phyloP scores from a whole-genome alignment of 2,113 vertebrate species.

The Dissostichus mawsoni region DNA sequence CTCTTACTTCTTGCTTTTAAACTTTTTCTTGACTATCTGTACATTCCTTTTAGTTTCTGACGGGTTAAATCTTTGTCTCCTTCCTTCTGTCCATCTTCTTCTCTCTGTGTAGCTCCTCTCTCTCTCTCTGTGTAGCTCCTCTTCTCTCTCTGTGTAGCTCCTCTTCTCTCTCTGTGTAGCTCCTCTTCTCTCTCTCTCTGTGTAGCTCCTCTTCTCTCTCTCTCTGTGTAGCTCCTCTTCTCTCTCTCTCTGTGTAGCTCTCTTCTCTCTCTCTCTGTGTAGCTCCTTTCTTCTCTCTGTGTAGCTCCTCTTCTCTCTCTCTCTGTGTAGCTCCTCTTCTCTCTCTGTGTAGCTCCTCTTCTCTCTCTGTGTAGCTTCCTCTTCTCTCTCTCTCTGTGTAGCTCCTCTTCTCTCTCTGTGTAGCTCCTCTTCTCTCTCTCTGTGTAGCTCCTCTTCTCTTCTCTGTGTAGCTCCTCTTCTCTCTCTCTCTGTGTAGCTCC shows the following conservation, averaged over 20 bases:
- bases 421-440: background rate
- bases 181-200: conserved; percentile 11
- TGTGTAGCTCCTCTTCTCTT: conserved; percentile 8
- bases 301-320: background rate
- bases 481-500: no score
- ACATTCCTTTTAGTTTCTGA: background rate
- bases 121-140: conserved; percentile 13
- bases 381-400: conserved; percentile 10
- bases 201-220: conserved; percentile 14
- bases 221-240: background rate
- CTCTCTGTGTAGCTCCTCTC: conserved; percentile 1
- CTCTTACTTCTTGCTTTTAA: background rate
- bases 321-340: background rate
- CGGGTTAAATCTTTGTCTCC: background rate
- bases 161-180: conserved; percentile 4
- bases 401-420: conserved; percentile 8
- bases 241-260: background rate
- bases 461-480: no score
- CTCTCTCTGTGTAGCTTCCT: conserved; percentile 16
- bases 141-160: conserved; percentile 11
- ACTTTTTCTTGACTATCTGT: background rate
- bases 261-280: background rate
- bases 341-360: background rate
- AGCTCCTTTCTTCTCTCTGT: background rate
- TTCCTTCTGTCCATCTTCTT: background rate